phyloP scores from a whole-genome alignment of 2,888 invertebrate genomes.

The Schizotus pectinicornis region DNA sequence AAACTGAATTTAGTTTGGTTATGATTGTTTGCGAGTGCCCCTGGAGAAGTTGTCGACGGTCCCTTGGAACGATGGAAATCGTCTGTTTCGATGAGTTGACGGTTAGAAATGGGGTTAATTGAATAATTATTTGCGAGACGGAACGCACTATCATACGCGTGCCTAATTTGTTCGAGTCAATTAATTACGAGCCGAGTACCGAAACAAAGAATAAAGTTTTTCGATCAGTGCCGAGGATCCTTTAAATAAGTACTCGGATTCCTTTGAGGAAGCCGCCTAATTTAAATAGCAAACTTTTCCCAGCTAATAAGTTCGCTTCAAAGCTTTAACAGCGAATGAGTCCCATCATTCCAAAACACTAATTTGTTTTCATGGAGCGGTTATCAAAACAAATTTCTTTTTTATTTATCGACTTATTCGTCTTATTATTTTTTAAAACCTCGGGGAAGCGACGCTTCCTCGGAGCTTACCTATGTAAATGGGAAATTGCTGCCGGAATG shows the following conservation, averaged over 20 bases:
- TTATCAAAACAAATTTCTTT: slow-evolving; percentile 26
- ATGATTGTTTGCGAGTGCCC: no score
- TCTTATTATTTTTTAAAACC: no score
- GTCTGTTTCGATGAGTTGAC: no score
- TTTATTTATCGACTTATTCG: neutral
- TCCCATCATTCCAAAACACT: slow-evolving; percentile 28
- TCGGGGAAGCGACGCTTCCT: no score
- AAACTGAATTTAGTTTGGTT: no score
- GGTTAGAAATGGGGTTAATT: no score
- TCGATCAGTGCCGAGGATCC: slow-evolving; percentile 14
- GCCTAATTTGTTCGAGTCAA: neutral
- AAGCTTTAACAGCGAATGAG: slow-evolving; percentile 28
- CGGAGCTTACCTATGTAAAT: no score
- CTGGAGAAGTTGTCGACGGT: no score
- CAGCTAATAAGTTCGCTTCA: slow-evolving; percentile 35
- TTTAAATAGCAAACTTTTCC: slow-evolving; percentile 36
- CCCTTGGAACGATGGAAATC: no score
- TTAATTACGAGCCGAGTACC: slow-evolving; percentile 4
- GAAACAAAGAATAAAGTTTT: slow-evolving; percentile 26
- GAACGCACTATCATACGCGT: neutral
- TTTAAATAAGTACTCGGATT: slow-evolving; percentile 31
- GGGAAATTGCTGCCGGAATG: no score
- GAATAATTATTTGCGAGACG: no score
- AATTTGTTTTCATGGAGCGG: slow-evolving; percentile 31
- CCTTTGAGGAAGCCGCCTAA: slow-evolving; percentile 31